phyloP scores from a whole-genome alignment of 2,113 vertebrate species.

The Campylomormyrus numenius region DNA sequence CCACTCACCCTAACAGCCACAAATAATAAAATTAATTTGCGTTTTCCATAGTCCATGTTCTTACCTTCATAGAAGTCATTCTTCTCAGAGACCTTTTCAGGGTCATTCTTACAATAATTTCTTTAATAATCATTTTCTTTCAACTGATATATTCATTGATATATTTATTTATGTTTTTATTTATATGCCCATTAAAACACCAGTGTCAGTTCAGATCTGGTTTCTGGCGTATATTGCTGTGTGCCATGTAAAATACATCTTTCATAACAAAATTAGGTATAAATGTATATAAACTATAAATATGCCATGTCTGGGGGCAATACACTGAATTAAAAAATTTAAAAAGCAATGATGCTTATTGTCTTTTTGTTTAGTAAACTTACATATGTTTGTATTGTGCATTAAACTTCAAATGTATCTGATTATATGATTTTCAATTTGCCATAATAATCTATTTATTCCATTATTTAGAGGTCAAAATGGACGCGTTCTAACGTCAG shows the following conservation, averaged over 20 bases:
- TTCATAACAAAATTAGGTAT: background rate
- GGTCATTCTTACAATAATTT: background rate
- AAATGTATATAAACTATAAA: background rate
- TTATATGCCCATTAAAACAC: background rate
- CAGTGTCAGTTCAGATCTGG: background rate
- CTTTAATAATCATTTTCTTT: background rate
- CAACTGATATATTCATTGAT: background rate
- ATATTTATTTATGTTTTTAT: background rate
- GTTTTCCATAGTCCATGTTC: background rate
- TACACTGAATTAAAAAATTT: background rate
- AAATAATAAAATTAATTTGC: background rate
- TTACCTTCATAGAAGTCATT: background rate
- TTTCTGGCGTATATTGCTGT: background rate
- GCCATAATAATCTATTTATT: slow-evolving; percentile 4
- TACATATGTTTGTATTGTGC: background rate
- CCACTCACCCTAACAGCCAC: background rate
- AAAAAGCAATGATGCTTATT: background rate
- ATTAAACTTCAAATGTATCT: background rate
- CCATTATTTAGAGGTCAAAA: slow-evolving; percentile 28
- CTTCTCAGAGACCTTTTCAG: background rate
- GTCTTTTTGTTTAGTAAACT: background rate
- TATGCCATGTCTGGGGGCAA: background rate
- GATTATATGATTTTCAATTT: background rate
- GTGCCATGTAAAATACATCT: background rate
- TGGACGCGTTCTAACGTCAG: slow-evolving; percentile 26